A percentile compares a stretch with the other conserved stretches of the same genome.
These are phyloP conservation scores for Pseudochromis fuscus DNA, from an alignment of 2,797 vertebrate genomes.

Conservation along the genomic window DNA sequence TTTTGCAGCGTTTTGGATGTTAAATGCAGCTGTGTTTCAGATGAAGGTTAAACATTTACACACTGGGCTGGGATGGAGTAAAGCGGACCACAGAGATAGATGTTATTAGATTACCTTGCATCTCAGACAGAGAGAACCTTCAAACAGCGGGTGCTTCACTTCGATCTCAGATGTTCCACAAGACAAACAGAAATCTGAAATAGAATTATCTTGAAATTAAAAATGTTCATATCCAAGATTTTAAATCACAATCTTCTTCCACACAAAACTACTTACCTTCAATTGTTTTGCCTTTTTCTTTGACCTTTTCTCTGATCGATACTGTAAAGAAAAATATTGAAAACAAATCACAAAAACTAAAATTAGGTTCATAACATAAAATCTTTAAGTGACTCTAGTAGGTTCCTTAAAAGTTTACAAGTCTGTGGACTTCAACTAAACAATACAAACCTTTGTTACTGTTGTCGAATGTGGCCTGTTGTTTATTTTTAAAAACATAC, in stretches of 20 bases:
- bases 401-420: neutral
- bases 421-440: neutral
- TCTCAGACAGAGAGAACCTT: constrained; percentile 84
- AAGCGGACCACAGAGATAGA: constrained; percentile 25
- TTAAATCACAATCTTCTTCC: neutral
- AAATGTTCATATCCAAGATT: neutral
- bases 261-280: constrained; percentile 67
- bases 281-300: constrained; percentile 72
- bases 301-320: constrained; percentile 65
- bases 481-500: constrained; percentile 72
- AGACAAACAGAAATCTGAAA: constrained; percentile 85
- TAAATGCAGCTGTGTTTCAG: constrained; percentile 33
- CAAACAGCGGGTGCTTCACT: constrained; percentile 84
- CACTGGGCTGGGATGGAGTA: constrained; percentile 36
- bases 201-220: neutral
- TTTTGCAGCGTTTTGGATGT: constrained; percentile 25
- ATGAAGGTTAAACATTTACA: constrained; percentile 47
- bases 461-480: neutral
- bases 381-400: neutral
- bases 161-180: constrained; percentile 77
- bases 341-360: neutral
- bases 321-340: constrained; percentile 72
- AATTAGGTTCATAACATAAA: neutral
- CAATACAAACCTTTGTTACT: constrained; percentile 73
- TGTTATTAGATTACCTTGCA: constrained; percentile 83